These are phyloP conservation scores for Taenaris catops DNA, from an alignment of 2,888 invertebrate species.

Conservation along the genomic window DNA sequence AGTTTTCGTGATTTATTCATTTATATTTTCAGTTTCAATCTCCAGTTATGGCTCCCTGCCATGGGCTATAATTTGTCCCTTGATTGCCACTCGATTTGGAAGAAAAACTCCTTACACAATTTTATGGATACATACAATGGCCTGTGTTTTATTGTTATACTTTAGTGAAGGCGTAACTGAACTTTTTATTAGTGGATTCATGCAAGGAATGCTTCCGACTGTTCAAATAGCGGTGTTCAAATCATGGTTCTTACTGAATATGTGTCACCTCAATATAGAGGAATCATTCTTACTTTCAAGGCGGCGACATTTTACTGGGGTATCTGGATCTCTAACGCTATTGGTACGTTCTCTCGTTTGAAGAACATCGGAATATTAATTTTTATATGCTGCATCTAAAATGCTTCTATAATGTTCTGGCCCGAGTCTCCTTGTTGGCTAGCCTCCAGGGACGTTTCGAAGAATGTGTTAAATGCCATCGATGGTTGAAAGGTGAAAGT, in stretches of 20 bases:
- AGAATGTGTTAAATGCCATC: conserved; percentile 21
- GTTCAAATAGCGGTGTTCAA: conserved; percentile 2
- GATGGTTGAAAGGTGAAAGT: conserved; percentile 25
- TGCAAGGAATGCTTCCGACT: conserved; percentile 5
- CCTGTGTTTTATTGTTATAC: conserved; percentile 1
- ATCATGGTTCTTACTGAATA: conserved; percentile 33
- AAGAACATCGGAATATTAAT: conserved; percentile 30
- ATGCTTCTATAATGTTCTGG: conserved; percentile 11
- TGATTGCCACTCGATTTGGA: conserved; percentile 5
- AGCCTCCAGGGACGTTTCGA: conserved; percentile 17
- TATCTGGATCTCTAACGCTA: conserved; percentile 34
- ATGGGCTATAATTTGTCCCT: conserved; percentile 7
- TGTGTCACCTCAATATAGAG: conserved; percentile 31
- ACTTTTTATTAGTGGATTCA: conserved; percentile 7
- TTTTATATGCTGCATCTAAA: conserved; percentile 6
- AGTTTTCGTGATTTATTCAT: too few relatives aligned
- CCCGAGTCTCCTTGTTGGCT: conserved; percentile 16
- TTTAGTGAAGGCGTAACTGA: conserved; percentile 4
- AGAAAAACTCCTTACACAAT: conserved; percentile 5
- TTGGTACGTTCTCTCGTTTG: conserved; percentile 34
- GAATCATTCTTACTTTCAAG: conserved; percentile 32
- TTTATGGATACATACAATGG: conserved; percentile 4
- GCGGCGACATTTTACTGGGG: conserved; percentile 33
- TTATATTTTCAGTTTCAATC: conserved; percentile 7
- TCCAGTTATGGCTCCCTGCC: conserved; percentile 6